phyloP scores from a whole-genome alignment of 2,113 vertebrate species.

The Rhynchomys soricoides region DNA sequence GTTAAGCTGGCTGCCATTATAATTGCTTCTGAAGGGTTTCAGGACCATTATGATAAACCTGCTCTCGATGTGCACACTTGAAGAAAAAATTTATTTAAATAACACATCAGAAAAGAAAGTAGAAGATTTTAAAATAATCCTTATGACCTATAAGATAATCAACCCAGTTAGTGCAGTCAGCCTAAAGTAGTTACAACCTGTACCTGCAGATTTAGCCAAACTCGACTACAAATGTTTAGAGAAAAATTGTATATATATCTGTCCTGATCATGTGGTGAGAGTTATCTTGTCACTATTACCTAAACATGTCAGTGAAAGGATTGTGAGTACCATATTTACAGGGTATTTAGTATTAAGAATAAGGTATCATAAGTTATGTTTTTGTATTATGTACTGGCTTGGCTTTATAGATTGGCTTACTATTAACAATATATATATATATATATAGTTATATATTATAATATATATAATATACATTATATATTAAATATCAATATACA shows the following conservation, averaged over 20 bases:
- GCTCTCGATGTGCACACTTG: neutral
- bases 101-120: neutral
- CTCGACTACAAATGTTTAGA: neutral
- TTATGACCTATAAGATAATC: neutral
- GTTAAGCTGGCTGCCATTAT: neutral
- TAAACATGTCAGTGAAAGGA: neutral
- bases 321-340: neutral
- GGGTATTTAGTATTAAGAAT: neutral
- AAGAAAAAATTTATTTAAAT: conserved; percentile 1
- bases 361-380: neutral
- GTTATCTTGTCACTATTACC: neutral
- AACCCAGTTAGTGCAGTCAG: neutral
- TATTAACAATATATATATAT: neutral
- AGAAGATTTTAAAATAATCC: neutral
- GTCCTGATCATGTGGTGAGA: neutral
- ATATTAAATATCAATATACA: too few species aligned
- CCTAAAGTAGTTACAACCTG: neutral
- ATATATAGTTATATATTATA: too few species aligned
- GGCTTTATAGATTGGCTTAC: neutral
- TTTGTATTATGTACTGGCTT: neutral
- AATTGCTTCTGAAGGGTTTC: neutral
- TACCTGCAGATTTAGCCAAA: neutral
- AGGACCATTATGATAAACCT: neutral
- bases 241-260: neutral
- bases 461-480: too few species aligned